phyloP scores from a whole-genome alignment of 2,888 invertebrate species.

The Tipula confusa region DNA sequence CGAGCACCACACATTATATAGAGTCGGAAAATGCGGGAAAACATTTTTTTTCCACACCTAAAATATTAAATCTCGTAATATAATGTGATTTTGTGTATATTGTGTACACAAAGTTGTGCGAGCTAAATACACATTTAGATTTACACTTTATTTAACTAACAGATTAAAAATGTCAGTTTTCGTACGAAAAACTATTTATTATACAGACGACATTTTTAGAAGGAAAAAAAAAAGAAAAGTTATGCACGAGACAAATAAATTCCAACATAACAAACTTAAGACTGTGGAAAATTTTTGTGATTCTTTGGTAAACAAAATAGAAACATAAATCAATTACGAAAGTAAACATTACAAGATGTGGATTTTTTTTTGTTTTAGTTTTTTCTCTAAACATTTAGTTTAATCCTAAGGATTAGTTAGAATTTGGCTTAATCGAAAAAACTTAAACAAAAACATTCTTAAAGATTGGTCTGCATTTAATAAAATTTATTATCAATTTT shows the following conservation, averaged over 20 bases:
- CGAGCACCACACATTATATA: neutral
- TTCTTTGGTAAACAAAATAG: neutral
- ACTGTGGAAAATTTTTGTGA: neutral
- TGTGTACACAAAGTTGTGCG: neutral
- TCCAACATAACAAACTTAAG: neutral
- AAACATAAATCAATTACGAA: slow-evolving; percentile 12
- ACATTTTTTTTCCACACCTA: neutral
- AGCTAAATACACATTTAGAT: neutral
- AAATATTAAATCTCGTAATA: neutral
- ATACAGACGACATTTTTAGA: neutral
- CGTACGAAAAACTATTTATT: neutral
- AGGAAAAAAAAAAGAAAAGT: neutral
- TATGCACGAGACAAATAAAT: neutral
- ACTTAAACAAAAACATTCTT: too few relatives aligned
- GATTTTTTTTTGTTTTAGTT: neutral
- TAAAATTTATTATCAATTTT: too few relatives aligned
- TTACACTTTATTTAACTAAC: neutral
- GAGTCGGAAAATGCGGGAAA: neutral
- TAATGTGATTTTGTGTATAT: neutral
- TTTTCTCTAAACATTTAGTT: neutral
- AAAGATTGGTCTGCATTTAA: too few relatives aligned
- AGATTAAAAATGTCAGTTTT: neutral
- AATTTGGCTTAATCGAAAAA: too few relatives aligned
- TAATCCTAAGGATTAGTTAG: neutral
- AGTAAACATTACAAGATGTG: neutral